Evolutionary conservation across 1,140 invertebrate species (phyloP).

Genomic region (Meloidogyne exigua): DNA sequence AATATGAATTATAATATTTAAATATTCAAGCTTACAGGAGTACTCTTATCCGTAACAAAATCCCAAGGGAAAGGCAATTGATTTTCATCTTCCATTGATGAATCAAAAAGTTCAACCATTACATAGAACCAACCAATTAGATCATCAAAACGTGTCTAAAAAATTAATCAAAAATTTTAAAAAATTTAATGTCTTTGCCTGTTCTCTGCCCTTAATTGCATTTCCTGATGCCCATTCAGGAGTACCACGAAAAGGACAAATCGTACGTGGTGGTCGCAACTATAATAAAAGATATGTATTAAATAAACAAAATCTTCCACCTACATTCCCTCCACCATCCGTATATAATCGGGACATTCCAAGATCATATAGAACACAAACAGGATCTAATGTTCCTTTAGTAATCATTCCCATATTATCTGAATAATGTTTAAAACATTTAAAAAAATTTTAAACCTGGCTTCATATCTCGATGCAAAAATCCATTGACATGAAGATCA

Average conservation of each 20-base stretch:
- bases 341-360: slow-evolving; percentile 47
- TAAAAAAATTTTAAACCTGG: slow-evolving; percentile 18
- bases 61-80: not conserved
- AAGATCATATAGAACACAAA: slow-evolving; percentile 43
- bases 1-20: too few species aligned
- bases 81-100: slow-evolving; percentile 9
- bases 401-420: slow-evolving; percentile 4
- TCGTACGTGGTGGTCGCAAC: slow-evolving; percentile 43
- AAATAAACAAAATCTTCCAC: not conserved
- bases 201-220: slow-evolving; percentile 42
- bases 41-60: not conserved
- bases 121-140: slow-evolving; percentile 46
- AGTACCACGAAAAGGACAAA: slow-evolving; percentile 43
- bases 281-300: slow-evolving; percentile 10
- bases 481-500: slow-evolving; percentile 42
- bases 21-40: not conserved
- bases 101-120: slow-evolving; percentile 40
- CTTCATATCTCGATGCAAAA: slow-evolving; percentile 46
- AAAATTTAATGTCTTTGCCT: not conserved
- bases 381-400: slow-evolving; percentile 15
- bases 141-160: slow-evolving; percentile 47
- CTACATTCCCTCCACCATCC: slow-evolving; percentile 14
- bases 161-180: not conserved
- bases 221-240: slow-evolving; percentile 48
- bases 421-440: not conserved